phyloP scores from a whole-genome alignment of 2,888 invertebrate species.

The Esperia sulphurella region DNA sequence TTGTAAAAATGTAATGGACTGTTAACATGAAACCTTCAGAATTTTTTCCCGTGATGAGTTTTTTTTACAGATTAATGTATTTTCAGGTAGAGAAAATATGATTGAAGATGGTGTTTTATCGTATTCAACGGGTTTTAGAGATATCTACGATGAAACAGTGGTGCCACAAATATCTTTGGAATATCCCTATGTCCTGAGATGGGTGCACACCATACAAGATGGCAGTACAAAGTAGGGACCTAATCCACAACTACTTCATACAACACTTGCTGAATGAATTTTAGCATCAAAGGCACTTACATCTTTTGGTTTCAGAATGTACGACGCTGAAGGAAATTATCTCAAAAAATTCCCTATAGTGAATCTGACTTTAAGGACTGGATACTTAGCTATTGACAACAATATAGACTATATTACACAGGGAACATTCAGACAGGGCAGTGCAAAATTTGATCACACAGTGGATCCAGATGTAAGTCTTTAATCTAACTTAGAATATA shows the following conservation, averaged over 20 bases:
- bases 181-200: slow-evolving; percentile 23
- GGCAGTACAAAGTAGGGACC: slow-evolving; percentile 32
- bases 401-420: slow-evolving; percentile 29
- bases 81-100: slow-evolving; percentile 36
- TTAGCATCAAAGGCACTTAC: not conserved
- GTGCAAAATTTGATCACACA: slow-evolving; percentile 15
- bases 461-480: slow-evolving; percentile 3
- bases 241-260: not conserved
- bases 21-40: too few relatives aligned
- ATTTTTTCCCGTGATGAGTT: too few relatives aligned
- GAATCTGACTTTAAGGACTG: slow-evolving; percentile 35
- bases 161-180: slow-evolving; percentile 38
- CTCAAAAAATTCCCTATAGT: slow-evolving; percentile 28
- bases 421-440: slow-evolving; percentile 30
- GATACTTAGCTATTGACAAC: slow-evolving; percentile 24
- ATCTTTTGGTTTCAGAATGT: slow-evolving; percentile 22
- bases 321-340: slow-evolving; percentile 28
- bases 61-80: too few relatives aligned
- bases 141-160: slow-evolving; percentile 31
- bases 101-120: slow-evolving; percentile 30
- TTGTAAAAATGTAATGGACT: too few relatives aligned
- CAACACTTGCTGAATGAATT: not conserved
- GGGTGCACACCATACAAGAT: slow-evolving; percentile 17
- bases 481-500: not conserved
- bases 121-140: slow-evolving; percentile 29